Base-by-base conservation (phyloP, 2,797 vertebrate genomes). In the Rhinogobio ventralis region DNA sequence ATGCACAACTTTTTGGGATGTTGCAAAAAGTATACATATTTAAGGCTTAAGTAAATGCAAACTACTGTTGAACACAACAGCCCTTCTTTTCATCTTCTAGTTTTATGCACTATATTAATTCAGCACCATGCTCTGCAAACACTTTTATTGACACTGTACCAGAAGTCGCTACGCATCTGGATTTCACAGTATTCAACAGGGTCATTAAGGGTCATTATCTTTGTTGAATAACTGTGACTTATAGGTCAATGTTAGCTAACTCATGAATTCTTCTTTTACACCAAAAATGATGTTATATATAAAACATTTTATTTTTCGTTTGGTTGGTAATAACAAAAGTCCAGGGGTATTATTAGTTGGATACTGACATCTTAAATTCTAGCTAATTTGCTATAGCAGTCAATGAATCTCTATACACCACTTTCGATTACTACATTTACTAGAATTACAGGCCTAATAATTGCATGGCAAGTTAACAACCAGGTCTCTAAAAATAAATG, bases 71-170 rank as follows among this genome's bases (percentile, higher is more conserved):
- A 75, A 25, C 81, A 76, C 28, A 66, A 74, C 14, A 67, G 7
- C 10, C 45, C 14, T 30, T 64, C 46, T 20, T 72, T 71, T 60
- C 51, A 55, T 66, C 15, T 49, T 17, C 13, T 20, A 60, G n/a
- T 15, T 69, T 20, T 14, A 42, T 30, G 11, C 7, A 23, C 15
- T 73, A 51, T 66, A 46, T 36, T 23, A 15, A 36, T 73, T 46
- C 28, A 73, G 68, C 68, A 7, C 39, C 4, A 60, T 45, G 51
- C 17, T 57, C 19, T 72, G 39, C 19, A n/a, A 46, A 5, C 42
- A 74, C 15, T 39, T 11, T 46, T 82, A 66, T 64, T 82, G 69
- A 74, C 20, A 82, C 20, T 19, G 28, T 15, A 53, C 33, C 49
- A 28, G 28, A 81, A 62, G 55, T 36, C 7, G 13, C 69, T 42